phyloP scores from a whole-genome alignment of 1,140 invertebrate species.

The Calosoma granatense region DNA sequence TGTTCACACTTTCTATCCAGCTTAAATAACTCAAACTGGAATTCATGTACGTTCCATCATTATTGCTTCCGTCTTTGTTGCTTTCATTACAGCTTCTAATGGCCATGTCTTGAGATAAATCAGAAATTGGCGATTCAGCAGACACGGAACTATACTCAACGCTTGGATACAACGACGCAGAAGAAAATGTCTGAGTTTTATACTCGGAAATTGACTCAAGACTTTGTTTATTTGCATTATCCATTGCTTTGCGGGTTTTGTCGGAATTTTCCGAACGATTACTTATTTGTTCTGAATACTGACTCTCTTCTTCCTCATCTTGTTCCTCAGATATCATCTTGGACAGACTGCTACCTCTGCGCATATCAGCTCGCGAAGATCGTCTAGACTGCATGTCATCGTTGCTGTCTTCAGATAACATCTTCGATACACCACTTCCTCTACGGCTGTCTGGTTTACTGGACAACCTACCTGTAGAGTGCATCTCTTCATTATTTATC shows the following conservation, averaged over 20 bases:
- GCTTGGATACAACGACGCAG: conserved; percentile 17
- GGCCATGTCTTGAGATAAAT: conserved; percentile 26
- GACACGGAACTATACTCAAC: conserved; percentile 16
- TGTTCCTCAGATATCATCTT: not conserved
- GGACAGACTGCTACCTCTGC: not conserved
- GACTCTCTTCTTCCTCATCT: not conserved
- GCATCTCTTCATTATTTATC: not conserved
- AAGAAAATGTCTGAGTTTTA: conserved; percentile 26
- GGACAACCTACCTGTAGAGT: not conserved
- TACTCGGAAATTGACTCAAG: conserved; percentile 32
- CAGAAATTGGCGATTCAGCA: conserved; percentile 23
- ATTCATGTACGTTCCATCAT: conserved; percentile 20
- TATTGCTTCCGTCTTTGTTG: conserved; percentile 11
- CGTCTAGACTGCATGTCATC: not conserved
- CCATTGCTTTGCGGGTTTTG: conserved; percentile 14
- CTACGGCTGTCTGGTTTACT: not conserved
- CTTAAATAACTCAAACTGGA: conserved; percentile 29
- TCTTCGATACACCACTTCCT: not conserved
- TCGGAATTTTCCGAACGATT: not conserved
- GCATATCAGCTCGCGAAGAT: not conserved
- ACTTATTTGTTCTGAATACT: not conserved
- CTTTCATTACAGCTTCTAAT: conserved; percentile 15
- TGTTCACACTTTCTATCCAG: conserved; percentile 32
- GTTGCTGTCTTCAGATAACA: not conserved
- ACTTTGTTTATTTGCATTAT: conserved; percentile 28